Evolutionary conservation across 2,888 invertebrate species (phyloP).

Genomic region (Rotaria macrura): DNA sequence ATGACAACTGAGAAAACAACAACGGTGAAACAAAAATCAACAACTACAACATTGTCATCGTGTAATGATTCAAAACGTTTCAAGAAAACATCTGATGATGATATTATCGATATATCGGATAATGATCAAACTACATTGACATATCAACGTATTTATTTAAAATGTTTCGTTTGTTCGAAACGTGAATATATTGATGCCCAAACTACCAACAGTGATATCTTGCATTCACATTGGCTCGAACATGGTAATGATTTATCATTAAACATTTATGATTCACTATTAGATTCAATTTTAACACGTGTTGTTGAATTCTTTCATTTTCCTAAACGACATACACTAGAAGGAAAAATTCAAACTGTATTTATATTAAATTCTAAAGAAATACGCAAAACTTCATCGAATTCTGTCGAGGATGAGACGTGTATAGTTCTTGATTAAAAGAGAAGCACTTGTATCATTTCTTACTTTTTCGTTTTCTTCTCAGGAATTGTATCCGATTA

Average conservation of each 20-base stretch:
- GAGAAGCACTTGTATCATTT: neutral
- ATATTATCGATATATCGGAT: neutral
- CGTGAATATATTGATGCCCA: neutral
- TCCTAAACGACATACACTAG: neutral
- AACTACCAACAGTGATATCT: neutral
- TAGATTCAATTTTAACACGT: neutral
- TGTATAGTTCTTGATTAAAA: neutral
- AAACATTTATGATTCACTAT: neutral
- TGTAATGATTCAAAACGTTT: neutral
- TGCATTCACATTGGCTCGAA: neutral
- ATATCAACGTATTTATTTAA: constrained; percentile 4
- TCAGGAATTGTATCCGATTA: neutral
- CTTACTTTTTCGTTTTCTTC: neutral
- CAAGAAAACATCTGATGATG: neutral
- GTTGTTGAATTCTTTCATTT: neutral
- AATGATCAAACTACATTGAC: neutral
- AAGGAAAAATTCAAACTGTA: neutral
- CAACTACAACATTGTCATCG: neutral
- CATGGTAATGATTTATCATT: neutral
- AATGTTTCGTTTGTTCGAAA: neutral
- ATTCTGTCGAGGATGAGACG: neutral
- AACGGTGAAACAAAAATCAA: neutral
- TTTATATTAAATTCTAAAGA: constrained; percentile 5
- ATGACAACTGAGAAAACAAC: neutral
- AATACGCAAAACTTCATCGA: neutral